A percentile compares a stretch with the other conserved stretches of the same genome.
phyloP scores from a whole-genome alignment of 2,797 vertebrate species.

The Onychomys torridus region DNA sequence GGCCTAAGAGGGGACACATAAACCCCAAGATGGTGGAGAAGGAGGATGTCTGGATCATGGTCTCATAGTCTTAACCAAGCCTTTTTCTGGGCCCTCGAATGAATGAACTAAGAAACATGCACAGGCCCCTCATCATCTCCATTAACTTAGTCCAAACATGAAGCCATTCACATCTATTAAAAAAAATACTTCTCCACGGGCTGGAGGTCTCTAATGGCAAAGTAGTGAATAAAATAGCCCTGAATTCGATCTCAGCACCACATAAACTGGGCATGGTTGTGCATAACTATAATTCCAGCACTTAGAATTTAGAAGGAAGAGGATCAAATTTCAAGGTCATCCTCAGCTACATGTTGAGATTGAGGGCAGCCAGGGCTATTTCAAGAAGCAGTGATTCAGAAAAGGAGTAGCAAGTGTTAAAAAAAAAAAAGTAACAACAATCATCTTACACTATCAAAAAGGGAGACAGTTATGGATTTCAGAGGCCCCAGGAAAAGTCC shows the following conservation, averaged over 20 bases:
- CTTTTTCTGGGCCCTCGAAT: neutral
- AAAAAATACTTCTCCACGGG: slow-evolving; percentile 92
- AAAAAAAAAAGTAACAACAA: neutral
- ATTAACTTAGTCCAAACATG: slow-evolving; percentile 92
- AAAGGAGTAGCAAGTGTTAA: neutral
- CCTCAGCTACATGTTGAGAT: neutral
- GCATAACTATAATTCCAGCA: neutral
- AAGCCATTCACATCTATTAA: slow-evolving; percentile 92
- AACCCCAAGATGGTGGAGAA: neutral
- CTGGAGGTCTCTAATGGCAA: slow-evolving; percentile 91
- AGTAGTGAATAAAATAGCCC: slow-evolving; percentile 91
- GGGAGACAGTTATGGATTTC: neutral
- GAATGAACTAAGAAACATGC: neutral
- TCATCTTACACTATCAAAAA: neutral
- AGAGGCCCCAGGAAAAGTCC: neutral
- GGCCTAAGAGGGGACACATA: neutral
- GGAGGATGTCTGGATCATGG: neutral
- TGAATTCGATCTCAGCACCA: neutral
- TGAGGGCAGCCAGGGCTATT: neutral
- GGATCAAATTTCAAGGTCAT: neutral
- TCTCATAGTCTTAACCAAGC: neutral
- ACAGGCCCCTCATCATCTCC: slow-evolving; percentile 87
- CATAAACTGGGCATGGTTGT: neutral
- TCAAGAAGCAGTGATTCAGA: neutral
- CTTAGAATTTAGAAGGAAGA: neutral